phyloP scores from a whole-genome alignment of 1,140 invertebrate species.

The Trypoxylus dichotomus region DNA sequence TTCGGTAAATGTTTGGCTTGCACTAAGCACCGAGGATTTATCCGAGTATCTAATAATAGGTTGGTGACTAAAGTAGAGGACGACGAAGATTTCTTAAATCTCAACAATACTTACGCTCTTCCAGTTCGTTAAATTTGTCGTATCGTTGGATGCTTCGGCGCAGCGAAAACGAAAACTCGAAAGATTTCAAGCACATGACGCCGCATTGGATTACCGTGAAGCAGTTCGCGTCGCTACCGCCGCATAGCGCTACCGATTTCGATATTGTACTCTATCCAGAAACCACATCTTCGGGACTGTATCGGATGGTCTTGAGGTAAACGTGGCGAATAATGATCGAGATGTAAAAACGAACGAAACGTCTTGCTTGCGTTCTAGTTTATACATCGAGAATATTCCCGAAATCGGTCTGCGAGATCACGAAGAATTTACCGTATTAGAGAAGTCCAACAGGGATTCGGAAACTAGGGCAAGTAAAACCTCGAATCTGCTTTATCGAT shows the following conservation, averaged over 20 bases:
- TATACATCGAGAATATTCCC: slow-evolving; percentile 39
- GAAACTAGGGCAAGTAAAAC: slow-evolving; percentile 1
- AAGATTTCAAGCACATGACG: slow-evolving; percentile 25
- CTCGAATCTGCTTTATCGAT: too few relatives aligned
- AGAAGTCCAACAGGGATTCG: background rate
- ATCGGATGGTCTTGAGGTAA: slow-evolving; percentile 37
- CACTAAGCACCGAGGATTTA: background rate
- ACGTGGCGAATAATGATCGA: background rate
- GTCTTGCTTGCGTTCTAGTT: slow-evolving; percentile 25
- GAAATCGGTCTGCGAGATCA: slow-evolving; percentile 34
- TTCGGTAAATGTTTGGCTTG: background rate
- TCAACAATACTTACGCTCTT: background rate
- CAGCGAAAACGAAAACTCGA: background rate
- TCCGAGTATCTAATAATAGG: background rate
- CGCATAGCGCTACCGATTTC: slow-evolving; percentile 35
- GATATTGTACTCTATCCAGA: slow-evolving; percentile 26
- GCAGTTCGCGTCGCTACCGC: background rate
- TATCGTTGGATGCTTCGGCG: slow-evolving; percentile 22
- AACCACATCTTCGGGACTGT: slow-evolving; percentile 29
- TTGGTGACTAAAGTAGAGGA: background rate
- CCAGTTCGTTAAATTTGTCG: slow-evolving; percentile 20
- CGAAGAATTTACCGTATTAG: slow-evolving; percentile 33
- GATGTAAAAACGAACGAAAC: background rate
- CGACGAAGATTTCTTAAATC: background rate
- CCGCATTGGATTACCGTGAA: slow-evolving; percentile 35